Conservation (phyloP, 2,888 invertebrate genomes). For the Leptothorax acervorum region DNA sequence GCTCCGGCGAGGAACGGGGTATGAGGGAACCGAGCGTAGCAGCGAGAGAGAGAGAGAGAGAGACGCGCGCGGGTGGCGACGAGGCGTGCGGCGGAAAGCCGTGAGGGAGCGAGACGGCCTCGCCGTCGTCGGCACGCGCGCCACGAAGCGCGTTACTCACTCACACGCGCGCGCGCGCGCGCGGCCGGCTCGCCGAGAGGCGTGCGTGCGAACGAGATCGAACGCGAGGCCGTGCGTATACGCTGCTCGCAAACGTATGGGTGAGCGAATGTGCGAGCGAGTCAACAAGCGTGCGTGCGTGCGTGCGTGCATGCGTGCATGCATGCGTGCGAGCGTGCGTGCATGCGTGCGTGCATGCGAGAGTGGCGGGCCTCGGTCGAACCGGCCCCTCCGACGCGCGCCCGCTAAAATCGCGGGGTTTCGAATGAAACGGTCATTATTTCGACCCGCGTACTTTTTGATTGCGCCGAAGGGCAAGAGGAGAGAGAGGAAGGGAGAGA, state of each 20-base stretch:
- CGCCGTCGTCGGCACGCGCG: constrained; percentile 83
- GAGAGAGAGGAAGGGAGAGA: neutral
- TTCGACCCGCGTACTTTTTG: constrained; percentile 47
- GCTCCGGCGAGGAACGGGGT: constrained; percentile 69
- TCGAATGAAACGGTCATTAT: constrained; percentile 48
- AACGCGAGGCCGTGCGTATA: constrained; percentile 53
- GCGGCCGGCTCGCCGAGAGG: constrained; percentile 36
- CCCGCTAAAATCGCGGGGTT: constrained; percentile 47
- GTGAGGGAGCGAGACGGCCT: constrained; percentile 58
- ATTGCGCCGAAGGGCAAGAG: neutral
- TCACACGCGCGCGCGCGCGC: constrained; percentile 67
- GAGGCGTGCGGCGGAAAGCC: constrained; percentile 52
- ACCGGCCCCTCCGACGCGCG: constrained; percentile 49
- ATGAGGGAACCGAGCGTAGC: constrained; percentile 45
- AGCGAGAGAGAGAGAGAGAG: constrained; percentile 24
- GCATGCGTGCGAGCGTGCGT: neutral
- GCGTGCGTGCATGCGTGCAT: neutral
- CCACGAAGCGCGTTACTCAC: constrained; percentile 81
- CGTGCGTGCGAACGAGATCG: constrained; percentile 63
- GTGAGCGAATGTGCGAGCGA: constrained; percentile 21
- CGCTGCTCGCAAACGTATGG: constrained; percentile 35
- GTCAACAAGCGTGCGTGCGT: neutral
- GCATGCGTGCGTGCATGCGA: neutral
- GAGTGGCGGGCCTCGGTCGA: constrained; percentile 2
- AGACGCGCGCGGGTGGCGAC: constrained; percentile 55